Evolutionary conservation across 2,888 invertebrate species (phyloP), one percentile per base, ranked within the genome.

Genomic region (Hipparchia sbordonii): DNA sequence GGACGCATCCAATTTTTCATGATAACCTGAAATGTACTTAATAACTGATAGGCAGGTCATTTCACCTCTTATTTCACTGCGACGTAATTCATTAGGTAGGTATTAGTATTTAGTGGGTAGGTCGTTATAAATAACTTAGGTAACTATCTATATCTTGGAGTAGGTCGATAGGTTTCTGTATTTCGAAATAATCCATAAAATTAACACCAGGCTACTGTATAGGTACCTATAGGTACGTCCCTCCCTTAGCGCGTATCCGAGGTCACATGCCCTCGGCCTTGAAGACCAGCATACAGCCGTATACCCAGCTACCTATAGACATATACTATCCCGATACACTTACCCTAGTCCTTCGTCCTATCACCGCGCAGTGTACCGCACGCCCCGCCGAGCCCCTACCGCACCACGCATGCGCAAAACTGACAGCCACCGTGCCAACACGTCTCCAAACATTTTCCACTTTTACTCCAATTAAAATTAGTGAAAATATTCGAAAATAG

Each of bases 361-460:
- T 89, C 82, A 84, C 82, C 80, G 85, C 85, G 85, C 86, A 82
- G 79, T 76, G 74, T 79, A 77, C 82, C 85, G 85, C 90, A 90
- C 89, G 84, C 93, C 91, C 89, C 87, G 85, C 75, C 92, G 88
- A 80, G 92, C 93, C 92, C 86, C 89, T 85, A 76, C 65, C 72
- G 48, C 67, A 85, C 78, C 69, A 87, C 93, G 92, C 93, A 89
- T 87, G 92, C 86, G 87, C 82, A 75, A 70, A 77, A 82, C 84
- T 91, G 91, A 89, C 92, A 92, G 90, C 83, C 79, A 82, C 83
- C 83, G 85, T 87, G 87, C 87, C 86, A 87, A 88, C 90, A 89
- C 88, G 88, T 87, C 85, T 39, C 85, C 82, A 86, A 85, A 84
- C 85, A 87, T 87, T 82, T 83, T 68, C 62, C 23, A 72, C 13